Evolutionary conservation across 2,113 vertebrate genomes (phyloP), one percentile per base, ranked within the genome.

Genomic region (Neoarius graeffei): DNA sequence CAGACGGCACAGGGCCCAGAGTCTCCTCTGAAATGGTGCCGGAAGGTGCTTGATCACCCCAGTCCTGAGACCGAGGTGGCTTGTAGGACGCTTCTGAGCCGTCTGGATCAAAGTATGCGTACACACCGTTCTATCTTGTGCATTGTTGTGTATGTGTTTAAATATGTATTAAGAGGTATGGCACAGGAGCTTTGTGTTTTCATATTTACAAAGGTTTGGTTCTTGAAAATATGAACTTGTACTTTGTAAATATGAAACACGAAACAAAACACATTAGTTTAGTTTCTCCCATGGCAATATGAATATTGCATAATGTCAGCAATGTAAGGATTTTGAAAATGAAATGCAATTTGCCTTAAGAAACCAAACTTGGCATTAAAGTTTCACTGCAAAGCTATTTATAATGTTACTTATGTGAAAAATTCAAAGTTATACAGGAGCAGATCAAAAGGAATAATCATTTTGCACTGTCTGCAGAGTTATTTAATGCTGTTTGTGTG

Each of bases 21-120:
- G 57, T 97, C 96, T 0, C 95, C 97, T 0, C 52, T 98, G 73
- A 96, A 97, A 66, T 98, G 97, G 97, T 98, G 97, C 91, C 94
- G 97, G 0, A 96, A 97, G 90, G 96, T 96, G 66, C 91, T 98
- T 86, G 97, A 97, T 88, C 96, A 97, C 1, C 97, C 95, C 83
- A 97, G 96, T 88, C 97, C 97, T 0, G 97, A 98, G 93, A 98
- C 97, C 0, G 97, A 98, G 90, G 95, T 96, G 27, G 96, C 97
- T 62, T 97, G 97, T 91, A 94, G 96, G 20, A 96, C 95, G 0
- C 93, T 97, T 4, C 93, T 97, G 81, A 96, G 66, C 92, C 95
- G 96, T 7, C 95, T 98, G 15, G 97, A 98, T 88, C 97, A 97
- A 95, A 94, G 97, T 98, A 95, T 0, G 94, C 83, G 52, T 80